Evolutionary conservation across 1,140 invertebrate species (phyloP), one percentile per base, ranked within the genome.

Genomic region (Hestina assimilis): DNA sequence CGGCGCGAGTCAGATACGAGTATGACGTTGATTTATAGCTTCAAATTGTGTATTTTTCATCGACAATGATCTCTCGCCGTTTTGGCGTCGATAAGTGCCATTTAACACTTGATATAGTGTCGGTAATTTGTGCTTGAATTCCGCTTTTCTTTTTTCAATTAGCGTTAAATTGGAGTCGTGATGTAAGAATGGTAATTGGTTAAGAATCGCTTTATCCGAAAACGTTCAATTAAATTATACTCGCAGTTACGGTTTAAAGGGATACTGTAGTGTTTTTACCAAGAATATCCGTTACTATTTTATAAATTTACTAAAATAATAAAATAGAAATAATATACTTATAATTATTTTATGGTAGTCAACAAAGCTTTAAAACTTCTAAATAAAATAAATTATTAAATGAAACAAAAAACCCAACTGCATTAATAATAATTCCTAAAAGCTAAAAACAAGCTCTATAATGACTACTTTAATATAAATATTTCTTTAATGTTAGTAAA

Each of bases 61-160:
- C 72, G 66, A 72, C 70, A 75, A 71, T 72, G 74, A 75, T 75
- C 72, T 65, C 74, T 75, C 71, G 75, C 67, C 69, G 69, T 83
- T 82, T 83, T 77, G 78, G 78, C 75, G 75, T 75, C 77, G 75
- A 81, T 84, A 84, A 83, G 75, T 82, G 79, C 74, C 81, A 78
- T 83, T 87, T 87, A 86, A 79, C 84, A 87, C 84, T 86, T 87
- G 84, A 87, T 87, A 66, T 87, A 86, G 84, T 87, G 83, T 86
- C 77, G 64, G 75, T 87, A 87, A 87, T 86, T 86, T 86, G 81
- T 82, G 76, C 71, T 60, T 70, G 69, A 60, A 68, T 73, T 70
- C 69, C 76, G 66, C 66, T 83, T 85, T 86, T 79, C 71, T 59
- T 68, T 86, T 87, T 86, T 87, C 84, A 87, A 87, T 87, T 84